phyloP scores from a whole-genome alignment of 2,113 vertebrate species.

The Cottus gobio region DNA sequence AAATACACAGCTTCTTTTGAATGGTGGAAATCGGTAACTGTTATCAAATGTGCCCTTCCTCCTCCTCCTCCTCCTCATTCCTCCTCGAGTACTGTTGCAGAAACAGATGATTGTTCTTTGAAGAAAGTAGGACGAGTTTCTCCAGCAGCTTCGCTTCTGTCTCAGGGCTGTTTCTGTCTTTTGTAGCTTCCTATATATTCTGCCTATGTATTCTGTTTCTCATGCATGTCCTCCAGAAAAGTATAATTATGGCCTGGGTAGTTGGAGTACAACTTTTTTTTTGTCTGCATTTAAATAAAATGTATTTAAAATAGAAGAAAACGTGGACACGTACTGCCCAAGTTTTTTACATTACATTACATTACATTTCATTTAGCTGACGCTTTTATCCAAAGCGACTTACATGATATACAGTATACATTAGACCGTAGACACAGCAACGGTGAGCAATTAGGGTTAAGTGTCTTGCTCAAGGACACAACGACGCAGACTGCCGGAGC shows the following conservation, averaged over 20 bases:
- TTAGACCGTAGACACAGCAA: too few relatives aligned
- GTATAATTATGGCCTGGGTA: background rate
- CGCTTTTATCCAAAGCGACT: too few relatives aligned
- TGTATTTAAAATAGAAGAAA: background rate
- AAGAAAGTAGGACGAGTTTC: slow-evolving; percentile 69
- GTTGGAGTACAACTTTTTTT: background rate
- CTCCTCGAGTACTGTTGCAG: slow-evolving; percentile 29
- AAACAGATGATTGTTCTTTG: slow-evolving; percentile 44
- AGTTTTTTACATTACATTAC: too few relatives aligned
- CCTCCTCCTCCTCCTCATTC: slow-evolving; percentile 8
- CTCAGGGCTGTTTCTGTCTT: slow-evolving; percentile 48
- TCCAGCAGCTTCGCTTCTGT: slow-evolving; percentile 45
- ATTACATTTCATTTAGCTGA: too few relatives aligned
- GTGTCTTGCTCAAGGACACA: too few relatives aligned
- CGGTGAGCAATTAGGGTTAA: too few relatives aligned
- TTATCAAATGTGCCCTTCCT: slow-evolving; percentile 54
- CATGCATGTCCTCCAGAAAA: background rate
- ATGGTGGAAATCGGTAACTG: slow-evolving; percentile 46
- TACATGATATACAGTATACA: too few relatives aligned
- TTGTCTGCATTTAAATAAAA: background rate
- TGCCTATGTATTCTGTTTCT: slow-evolving; percentile 21
- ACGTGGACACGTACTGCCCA: too few relatives aligned
- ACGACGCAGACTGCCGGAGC: too few relatives aligned
- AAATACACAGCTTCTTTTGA: slow-evolving; percentile 46
- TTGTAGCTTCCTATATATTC: slow-evolving; percentile 38